Percentiles rank a stretch among this genome's conserved stretches.
These are phyloP conservation scores for Macroramphosus scolopax DNA, from an alignment of 2,797 vertebrate genomes.

Conservation along the genomic window DNA sequence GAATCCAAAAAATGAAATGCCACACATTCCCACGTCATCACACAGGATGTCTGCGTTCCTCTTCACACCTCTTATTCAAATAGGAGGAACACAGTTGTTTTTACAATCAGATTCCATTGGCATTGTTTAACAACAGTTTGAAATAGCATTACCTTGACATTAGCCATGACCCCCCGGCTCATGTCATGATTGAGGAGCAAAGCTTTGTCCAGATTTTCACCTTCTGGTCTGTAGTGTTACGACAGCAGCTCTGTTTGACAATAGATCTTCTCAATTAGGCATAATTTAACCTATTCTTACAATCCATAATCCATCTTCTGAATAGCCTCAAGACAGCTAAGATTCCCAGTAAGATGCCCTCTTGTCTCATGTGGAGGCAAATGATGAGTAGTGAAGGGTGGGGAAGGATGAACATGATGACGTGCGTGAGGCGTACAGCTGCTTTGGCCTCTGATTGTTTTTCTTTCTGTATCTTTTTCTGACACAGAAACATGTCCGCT, in stretches of 20 bases:
- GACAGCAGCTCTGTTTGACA: too few species aligned
- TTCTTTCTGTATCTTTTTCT: neutral
- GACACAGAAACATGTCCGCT: slow-evolving; percentile 2
- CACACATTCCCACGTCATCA: slow-evolving; percentile 9
- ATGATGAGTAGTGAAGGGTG: too few species aligned
- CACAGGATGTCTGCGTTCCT: slow-evolving; percentile 44
- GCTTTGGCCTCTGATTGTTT: neutral
- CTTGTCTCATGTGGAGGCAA: too few species aligned
- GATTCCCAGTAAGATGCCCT: neutral
- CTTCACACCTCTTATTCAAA: slow-evolving; percentile 22
- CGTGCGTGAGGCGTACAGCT: neutral
- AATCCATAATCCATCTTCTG: too few species aligned
- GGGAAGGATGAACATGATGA: neutral
- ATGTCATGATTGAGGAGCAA: neutral
- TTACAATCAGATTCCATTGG: slow-evolving; percentile 11
- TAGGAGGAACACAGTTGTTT: slow-evolving; percentile 20
- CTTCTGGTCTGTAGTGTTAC: neutral
- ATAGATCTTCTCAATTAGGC: too few species aligned
- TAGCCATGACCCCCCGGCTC: neutral
- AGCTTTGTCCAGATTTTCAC: neutral
- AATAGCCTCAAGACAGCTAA: neutral
- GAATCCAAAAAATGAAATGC: slow-evolving; percentile 19
- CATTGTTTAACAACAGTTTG: slow-evolving; percentile 20
- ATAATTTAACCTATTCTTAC: too few species aligned
- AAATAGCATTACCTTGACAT: slow-evolving; percentile 14